These are phyloP conservation scores for Hydroisotoma schaefferi DNA, from an alignment of 2,888 invertebrate species.

Conservation along the genomic window DNA sequence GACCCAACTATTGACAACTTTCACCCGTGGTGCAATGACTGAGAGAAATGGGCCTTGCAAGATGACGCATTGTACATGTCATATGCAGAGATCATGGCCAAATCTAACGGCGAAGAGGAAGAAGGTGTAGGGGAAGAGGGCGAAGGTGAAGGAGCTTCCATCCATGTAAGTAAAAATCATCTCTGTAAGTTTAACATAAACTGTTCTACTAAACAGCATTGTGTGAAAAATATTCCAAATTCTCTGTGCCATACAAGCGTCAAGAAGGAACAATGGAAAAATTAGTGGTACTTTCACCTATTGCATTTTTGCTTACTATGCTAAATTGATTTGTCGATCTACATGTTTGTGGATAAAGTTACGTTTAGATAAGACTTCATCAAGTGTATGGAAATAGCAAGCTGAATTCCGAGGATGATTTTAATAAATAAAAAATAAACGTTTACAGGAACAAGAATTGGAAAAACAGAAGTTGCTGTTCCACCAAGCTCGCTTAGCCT, in stretches of 20 bases:
- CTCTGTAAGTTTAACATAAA: slow-evolving; percentile 12
- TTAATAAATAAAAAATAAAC: slow-evolving; percentile 16
- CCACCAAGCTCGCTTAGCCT: slow-evolving; percentile 93
- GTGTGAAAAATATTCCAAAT: no score
- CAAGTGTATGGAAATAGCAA: slow-evolving; percentile 14
- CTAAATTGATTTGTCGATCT: slow-evolving; percentile 21
- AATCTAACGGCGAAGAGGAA: slow-evolving; percentile 88
- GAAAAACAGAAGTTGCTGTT: slow-evolving; percentile 97
- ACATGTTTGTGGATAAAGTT: slow-evolving; percentile 50
- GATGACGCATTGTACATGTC: slow-evolving; percentile 96
- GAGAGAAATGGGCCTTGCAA: slow-evolving; percentile 84
- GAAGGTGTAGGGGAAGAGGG: slow-evolving; percentile 83
- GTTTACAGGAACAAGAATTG: slow-evolving; percentile 94
- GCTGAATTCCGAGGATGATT: slow-evolving; percentile 11
- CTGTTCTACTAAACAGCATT: no score
- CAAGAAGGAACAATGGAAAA: slow-evolving; percentile 51
- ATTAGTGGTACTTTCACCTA: slow-evolving; percentile 52
- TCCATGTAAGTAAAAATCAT: slow-evolving; percentile 84
- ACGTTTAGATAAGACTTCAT: slow-evolving; percentile 17
- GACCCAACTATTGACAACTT: slow-evolving; percentile 95
- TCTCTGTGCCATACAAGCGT: slow-evolving; percentile 24
- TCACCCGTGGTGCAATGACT: slow-evolving; percentile 97
- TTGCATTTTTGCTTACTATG: background rate
- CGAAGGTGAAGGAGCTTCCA: slow-evolving; percentile 76
- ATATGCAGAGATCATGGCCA: slow-evolving; percentile 95